Evolutionary conservation across 1,140 invertebrate species (phyloP).

Genomic region (Tetramorium simillimum): DNA sequence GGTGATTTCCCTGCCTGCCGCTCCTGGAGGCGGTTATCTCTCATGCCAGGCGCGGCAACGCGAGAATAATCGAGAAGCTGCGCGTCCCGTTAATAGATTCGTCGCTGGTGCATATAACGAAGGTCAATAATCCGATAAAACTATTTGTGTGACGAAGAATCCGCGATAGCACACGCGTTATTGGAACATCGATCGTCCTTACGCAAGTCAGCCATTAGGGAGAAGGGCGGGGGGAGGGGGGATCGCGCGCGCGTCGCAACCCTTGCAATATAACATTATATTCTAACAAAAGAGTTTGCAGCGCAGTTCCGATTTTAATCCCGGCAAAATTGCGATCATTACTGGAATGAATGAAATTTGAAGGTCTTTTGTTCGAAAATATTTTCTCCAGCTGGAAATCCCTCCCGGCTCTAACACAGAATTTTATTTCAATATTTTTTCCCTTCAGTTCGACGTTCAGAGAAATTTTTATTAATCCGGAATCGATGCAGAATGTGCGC

Average conservation of each 20-base stretch:
- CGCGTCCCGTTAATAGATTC: slow-evolving; percentile 4
- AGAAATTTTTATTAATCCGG: neutral
- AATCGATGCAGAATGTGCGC: neutral
- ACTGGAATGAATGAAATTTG: neutral
- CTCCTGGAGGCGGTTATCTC: neutral
- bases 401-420: neutral
- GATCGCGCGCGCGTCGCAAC: no score
- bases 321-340: neutral
- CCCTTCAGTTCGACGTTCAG: neutral
- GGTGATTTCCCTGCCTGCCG: neutral
- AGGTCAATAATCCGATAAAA: slow-evolving; percentile 60
- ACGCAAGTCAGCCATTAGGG: neutral
- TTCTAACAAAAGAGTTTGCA: neutral
- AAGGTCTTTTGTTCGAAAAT: neutral
- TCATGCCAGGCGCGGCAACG: neutral
- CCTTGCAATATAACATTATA: neutral
- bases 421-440: neutral
- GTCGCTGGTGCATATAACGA: slow-evolving; percentile 1
- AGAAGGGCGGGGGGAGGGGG: neutral
- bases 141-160: slow-evolving; percentile 18
- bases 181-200: slow-evolving; percentile 39
- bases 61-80: slow-evolving; percentile 29
- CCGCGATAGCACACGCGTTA: neutral
- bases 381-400: neutral
- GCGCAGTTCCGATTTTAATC: neutral